phyloP scores from a whole-genome alignment of 2,797 vertebrate genomes.

The Somateria mollissima region DNA sequence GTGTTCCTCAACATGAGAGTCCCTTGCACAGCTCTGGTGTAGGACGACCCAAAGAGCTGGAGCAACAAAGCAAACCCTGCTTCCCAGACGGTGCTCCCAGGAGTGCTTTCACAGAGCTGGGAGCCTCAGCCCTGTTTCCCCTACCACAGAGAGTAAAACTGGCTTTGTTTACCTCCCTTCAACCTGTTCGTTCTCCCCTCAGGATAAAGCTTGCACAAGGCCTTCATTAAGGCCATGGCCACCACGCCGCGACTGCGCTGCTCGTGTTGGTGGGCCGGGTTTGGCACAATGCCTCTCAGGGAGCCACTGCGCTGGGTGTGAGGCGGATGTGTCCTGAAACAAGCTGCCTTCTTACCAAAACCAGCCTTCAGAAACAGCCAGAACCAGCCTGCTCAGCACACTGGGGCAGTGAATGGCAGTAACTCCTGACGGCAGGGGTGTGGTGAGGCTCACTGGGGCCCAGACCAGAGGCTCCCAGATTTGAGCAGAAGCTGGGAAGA shows the following conservation, averaged over 20 bases:
- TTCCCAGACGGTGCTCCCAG: background rate
- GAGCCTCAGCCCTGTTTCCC: background rate
- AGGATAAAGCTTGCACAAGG: rapidly evolving
- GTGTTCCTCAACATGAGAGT: background rate
- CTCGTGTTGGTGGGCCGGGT: background rate
- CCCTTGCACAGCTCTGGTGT: background rate
- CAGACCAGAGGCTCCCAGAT: background rate
- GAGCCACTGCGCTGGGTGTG: rapidly evolving
- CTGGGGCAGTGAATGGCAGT: background rate
- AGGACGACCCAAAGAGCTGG: background rate
- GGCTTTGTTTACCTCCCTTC: background rate
- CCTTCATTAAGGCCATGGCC: background rate
- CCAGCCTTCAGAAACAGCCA: background rate
- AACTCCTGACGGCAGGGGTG: background rate
- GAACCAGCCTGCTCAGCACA: background rate
- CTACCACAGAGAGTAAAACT: background rate
- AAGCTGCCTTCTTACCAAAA: background rate
- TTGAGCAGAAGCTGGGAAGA: background rate
- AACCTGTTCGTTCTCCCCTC: background rate
- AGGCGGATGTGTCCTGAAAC: background rate
- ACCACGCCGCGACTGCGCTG: background rate
- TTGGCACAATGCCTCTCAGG: background rate
- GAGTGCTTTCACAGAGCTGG: background rate
- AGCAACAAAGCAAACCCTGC: background rate
- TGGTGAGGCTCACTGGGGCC: background rate